Evolutionary conservation across 2,113 vertebrate genomes (phyloP).

Genomic region (Melanostigma gelatinosum): DNA sequence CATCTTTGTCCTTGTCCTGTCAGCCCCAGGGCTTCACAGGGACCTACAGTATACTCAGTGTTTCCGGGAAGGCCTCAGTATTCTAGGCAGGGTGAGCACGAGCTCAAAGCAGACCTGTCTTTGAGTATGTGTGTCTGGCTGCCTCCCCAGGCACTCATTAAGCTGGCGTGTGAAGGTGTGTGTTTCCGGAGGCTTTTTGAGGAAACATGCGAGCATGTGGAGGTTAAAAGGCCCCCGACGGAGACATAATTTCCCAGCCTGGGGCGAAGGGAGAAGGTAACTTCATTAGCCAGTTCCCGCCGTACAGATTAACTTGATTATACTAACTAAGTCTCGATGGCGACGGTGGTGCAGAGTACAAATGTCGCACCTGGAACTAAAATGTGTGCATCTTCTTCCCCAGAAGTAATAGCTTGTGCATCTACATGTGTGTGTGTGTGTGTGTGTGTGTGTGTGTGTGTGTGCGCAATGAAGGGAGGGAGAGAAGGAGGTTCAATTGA

Average conservation of each 20-base stretch:
- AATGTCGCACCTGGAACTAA: constrained; percentile 58
- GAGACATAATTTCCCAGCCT: constrained; percentile 71
- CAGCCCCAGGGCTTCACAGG: constrained; percentile 51
- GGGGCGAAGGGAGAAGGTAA: constrained; percentile 67
- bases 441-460: constrained; percentile 19
- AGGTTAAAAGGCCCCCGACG: constrained; percentile 71
- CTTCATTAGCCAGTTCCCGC: constrained; percentile 76
- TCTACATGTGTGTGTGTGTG: constrained; percentile 5
- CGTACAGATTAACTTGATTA: constrained; percentile 79
- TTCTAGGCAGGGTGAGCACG: constrained; percentile 50
- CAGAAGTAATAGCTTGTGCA: neutral
- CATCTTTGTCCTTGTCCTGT: constrained; percentile 61
- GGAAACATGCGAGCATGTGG: constrained; percentile 42
- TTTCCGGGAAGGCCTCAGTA: constrained; percentile 60
- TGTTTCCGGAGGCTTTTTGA: constrained; percentile 61
- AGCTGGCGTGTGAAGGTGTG: constrained; percentile 67
- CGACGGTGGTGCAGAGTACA: constrained; percentile 42
- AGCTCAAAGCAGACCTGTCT: constrained; percentile 67
- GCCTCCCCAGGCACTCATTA: constrained; percentile 78
- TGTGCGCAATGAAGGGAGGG: constrained; percentile 18
- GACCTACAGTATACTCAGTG: constrained; percentile 44
- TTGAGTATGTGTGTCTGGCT: constrained; percentile 52
- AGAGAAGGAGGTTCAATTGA: constrained; percentile 33
- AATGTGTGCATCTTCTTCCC: constrained; percentile 6
- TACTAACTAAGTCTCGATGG: constrained; percentile 66